Evolutionary conservation across 2,888 invertebrate genomes (phyloP), one percentile per base, ranked within the genome.

Genomic region (Plemyria rubiginata): DNA sequence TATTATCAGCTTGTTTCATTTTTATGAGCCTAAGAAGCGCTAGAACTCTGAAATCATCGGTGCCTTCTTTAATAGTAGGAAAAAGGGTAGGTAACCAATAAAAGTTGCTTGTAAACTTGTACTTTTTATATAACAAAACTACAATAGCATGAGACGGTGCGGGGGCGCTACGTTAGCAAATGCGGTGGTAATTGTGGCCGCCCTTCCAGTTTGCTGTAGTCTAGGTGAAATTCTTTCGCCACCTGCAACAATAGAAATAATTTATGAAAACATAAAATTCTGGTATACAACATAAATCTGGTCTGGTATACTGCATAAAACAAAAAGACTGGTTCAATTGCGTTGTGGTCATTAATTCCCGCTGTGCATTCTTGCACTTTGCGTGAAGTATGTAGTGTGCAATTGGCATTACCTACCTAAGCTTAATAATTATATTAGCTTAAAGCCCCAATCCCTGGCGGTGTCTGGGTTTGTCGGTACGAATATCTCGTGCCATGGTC

Each of bases 151-250:
- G 84, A 78, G 86, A 77, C 74, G 77, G 78, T 70, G 76, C 75
- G 79, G 76, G 72, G 75, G 68, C 86, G 94, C 90, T 93, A 94
- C 92, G 94, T 93, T 83, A 93, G 93, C 88, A 94, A 94, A 80
- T 94, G 93, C 93, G 94, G 92, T 82, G 96, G 96, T 86, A 96
- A 92, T 84, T 95, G 95, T 81, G 98, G 98, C 88, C 97, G 95
- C 70, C 97, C 98, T 94, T 99, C 99, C 89, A 99, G 94, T 94
- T 99, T 99, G 94, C 98, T 98, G 94, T 99, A 99, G 94, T 99
- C 99, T 93, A 99, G 94, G 94, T 98, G 97, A 94, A 99, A 99
- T 93, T 99, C 99, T 93, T 99, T 99, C 85, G 98, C 96, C 86
- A 99, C 98, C 91, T 92, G 76, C 53, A 66, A 71, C 67, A 67